Evolutionary conservation across 2,113 vertebrate species (phyloP).

Genomic region (Platysteira castanea): DNA sequence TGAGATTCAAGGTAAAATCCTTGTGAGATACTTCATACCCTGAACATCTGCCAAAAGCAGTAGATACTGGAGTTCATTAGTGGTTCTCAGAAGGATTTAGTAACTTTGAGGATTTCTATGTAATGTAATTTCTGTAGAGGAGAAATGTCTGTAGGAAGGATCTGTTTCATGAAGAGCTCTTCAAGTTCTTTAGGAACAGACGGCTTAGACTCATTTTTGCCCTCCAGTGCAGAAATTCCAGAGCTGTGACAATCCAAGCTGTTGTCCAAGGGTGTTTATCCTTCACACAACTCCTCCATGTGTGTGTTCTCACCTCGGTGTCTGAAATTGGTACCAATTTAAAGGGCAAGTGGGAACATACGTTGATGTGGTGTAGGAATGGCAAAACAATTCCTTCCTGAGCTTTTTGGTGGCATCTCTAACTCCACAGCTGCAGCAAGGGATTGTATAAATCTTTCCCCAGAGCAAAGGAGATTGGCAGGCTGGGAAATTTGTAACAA

Average conservation of each 20-base stretch:
- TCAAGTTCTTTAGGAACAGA: background rate
- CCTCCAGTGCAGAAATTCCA: background rate
- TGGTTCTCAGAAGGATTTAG: background rate
- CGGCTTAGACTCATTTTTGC: background rate
- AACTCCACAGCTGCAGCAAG: background rate
- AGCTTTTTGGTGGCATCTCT: background rate
- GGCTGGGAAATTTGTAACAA: background rate
- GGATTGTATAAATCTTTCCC: background rate
- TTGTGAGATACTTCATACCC: background rate
- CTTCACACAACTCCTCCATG: background rate
- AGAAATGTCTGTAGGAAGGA: background rate
- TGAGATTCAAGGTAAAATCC: background rate
- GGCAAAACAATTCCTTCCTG: background rate
- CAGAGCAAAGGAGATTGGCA: background rate
- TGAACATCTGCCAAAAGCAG: conserved; percentile 2
- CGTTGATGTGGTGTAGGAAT: background rate
- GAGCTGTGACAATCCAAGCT: background rate
- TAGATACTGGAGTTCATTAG: background rate
- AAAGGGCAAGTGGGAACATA: background rate
- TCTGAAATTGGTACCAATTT: background rate
- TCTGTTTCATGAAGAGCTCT: background rate
- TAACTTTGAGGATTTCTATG: background rate
- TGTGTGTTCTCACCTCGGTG: background rate
- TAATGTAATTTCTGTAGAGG: background rate
- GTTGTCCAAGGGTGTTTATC: background rate